Conservation (phyloP, 2,113 vertebrate genomes). For the Brienomyrus brachyistius region DNA sequence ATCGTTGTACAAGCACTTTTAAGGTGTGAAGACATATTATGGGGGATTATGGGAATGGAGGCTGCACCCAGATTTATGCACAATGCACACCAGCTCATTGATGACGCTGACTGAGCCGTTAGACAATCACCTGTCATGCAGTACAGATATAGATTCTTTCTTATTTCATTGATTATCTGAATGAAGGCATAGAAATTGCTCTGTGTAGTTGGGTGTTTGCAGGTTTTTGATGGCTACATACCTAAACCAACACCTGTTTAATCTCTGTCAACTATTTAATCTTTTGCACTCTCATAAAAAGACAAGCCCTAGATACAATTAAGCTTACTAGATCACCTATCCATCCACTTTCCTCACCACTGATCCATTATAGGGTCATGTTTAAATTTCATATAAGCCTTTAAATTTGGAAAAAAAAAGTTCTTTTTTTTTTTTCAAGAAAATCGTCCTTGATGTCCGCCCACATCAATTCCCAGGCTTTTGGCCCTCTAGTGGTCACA, state of each 20-base stretch:
- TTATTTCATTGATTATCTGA: not conserved
- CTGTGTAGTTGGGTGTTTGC: not conserved
- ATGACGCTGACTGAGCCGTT: not conserved
- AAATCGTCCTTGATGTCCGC: not conserved
- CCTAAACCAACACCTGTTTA: not conserved
- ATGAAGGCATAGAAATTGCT: not conserved
- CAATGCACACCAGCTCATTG: not conserved
- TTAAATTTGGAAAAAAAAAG: not conserved
- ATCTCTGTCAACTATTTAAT: not conserved
- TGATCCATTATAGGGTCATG: not conserved
- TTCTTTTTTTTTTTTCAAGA: not conserved
- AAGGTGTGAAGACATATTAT: not conserved
- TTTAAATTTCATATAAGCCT: not conserved
- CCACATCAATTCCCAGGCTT: not conserved
- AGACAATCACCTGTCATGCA: not conserved
- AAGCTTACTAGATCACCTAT: not conserved
- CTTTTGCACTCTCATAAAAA: not conserved
- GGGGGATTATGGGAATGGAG: not conserved
- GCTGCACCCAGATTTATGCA: not conserved
- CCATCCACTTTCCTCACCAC: not conserved
- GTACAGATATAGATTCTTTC: not conserved
- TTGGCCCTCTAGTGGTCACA: conserved; percentile 9
- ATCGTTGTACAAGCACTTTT: not conserved
- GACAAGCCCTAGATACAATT: not conserved
- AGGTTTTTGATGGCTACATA: not conserved